A percentile compares a stretch with the other conserved stretches of the same genome.
Conservation (phyloP, 2,113 vertebrate genomes). For the Aviceda subcristata region DNA sequence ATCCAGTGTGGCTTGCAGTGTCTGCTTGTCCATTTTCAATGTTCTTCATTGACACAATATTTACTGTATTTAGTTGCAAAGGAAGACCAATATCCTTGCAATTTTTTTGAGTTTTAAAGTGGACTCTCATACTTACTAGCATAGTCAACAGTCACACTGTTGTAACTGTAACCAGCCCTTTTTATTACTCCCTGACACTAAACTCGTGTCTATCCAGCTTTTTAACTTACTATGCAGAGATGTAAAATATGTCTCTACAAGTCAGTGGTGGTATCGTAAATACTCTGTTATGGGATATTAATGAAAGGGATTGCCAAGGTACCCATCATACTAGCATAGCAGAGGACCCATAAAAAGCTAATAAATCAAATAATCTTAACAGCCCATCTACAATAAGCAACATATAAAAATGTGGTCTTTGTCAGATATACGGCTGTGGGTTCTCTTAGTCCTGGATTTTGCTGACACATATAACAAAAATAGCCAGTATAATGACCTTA, state of each 20-base stretch:
- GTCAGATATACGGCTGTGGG: conserved; percentile 41
- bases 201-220: neutral
- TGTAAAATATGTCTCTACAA: conserved; percentile 55
- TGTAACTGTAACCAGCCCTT: neutral
- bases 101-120: neutral
- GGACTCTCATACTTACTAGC: neutral
- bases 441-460: conserved; percentile 21
- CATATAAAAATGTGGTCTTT: conserved; percentile 47
- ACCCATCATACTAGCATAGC: conserved; percentile 15
- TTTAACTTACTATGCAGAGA: conserved; percentile 35
- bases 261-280: conserved; percentile 63
- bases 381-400: conserved; percentile 45
- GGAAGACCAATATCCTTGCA: neutral
- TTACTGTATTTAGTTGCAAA: neutral
- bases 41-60: neutral
- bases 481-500: conserved; percentile 43
- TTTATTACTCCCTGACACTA: conserved; percentile 19
- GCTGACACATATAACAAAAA: conserved; percentile 49
- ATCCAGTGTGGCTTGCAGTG: neutral
- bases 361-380: conserved; percentile 58
- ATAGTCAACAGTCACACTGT: neutral
- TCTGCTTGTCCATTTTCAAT: neutral
- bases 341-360: conserved; percentile 47
- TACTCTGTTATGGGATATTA: conserved; percentile 69
- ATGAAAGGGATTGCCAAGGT: conserved; percentile 59